Base-by-base conservation (phyloP, 2,113 vertebrate genomes). In the Numida meleagris region DNA sequence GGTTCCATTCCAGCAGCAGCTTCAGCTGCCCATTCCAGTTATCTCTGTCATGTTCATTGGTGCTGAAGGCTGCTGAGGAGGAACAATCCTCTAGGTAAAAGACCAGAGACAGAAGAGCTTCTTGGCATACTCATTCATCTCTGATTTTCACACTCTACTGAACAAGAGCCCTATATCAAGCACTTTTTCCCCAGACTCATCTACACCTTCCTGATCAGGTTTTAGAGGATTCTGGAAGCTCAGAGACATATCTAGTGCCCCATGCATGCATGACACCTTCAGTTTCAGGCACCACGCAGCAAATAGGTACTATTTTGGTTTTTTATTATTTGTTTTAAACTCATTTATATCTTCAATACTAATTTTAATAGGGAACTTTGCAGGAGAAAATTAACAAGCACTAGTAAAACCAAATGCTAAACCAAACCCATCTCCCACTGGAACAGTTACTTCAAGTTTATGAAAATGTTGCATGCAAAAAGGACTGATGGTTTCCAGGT, bases 11-110 rank as follows among this genome's bases (percentile, higher is more conserved):
- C 89, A 98, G 91, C 43, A 98, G 96, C 53, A 98, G 96, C 89
- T 98, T 98, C 86, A 98, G 96, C 88, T 98, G 98, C n/a, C 98
- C 98, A 0, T 97, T 98, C 98, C 98, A 98, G 77, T 98, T 98
- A 61, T 98, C 98, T 76, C 97, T 98, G 65, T 98, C 97, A 1
- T 98, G 96, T 48, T 98, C 98, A 1, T 98, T 98, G 82, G 98
- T 98, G 92, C 98, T 98, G 73, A 98, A 98, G 89, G 98, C 98
- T 98, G 65, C 18, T 62, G 33, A 62, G n/a, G 45, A 86, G n/a
- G 25, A 77, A 34, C 42, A 67, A 27, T 33, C 24, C 36, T 51
- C 57, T 24, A 61, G 29, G 61, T 76, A 38, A 92, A 84, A 59
- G 55, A 24, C 42, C 40, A 65, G 40, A 65, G 20, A 55, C 29